Evolutionary conservation across 2,797 vertebrate genomes (phyloP).

Genomic region (Syngnathus rostellatus): DNA sequence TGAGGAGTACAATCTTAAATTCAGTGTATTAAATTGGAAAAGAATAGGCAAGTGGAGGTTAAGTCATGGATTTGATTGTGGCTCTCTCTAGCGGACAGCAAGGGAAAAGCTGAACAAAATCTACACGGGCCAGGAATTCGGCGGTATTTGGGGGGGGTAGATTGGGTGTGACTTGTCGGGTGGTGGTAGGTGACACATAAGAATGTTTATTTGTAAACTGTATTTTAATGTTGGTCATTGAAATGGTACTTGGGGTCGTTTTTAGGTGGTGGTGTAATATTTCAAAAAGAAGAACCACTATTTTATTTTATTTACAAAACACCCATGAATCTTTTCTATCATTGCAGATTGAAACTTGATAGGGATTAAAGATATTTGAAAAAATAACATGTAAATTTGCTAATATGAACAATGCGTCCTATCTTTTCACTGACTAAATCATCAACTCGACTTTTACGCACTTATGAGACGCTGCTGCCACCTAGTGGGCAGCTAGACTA

Average conservation of each 20-base stretch:
- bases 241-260: too few species aligned
- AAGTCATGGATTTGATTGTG: slow-evolving; percentile 13
- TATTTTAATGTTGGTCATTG: too few species aligned
- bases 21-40: background rate
- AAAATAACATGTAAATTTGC: background rate
- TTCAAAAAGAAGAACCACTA: too few species aligned
- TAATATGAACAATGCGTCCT: background rate
- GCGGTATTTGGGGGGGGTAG: too few species aligned
- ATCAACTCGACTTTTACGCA: background rate
- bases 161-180: too few species aligned
- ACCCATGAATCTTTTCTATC: too few species aligned
- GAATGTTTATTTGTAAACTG: too few species aligned
- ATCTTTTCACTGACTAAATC: background rate
- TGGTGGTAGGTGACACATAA: too few species aligned
- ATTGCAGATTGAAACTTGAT: background rate
- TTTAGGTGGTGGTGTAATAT: too few species aligned
- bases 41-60: background rate
- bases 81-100: slow-evolving; percentile 36
- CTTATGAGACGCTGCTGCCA: slow-evolving; percentile 39
- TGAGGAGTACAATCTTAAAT: background rate
- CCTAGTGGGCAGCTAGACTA: slow-evolving; percentile 23
- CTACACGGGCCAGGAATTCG: too few species aligned
- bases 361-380: background rate
- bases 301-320: too few species aligned
- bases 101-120: background rate